Base-by-base conservation (phyloP, 1,140 invertebrate species). In the Laupala kohalensis region DNA sequence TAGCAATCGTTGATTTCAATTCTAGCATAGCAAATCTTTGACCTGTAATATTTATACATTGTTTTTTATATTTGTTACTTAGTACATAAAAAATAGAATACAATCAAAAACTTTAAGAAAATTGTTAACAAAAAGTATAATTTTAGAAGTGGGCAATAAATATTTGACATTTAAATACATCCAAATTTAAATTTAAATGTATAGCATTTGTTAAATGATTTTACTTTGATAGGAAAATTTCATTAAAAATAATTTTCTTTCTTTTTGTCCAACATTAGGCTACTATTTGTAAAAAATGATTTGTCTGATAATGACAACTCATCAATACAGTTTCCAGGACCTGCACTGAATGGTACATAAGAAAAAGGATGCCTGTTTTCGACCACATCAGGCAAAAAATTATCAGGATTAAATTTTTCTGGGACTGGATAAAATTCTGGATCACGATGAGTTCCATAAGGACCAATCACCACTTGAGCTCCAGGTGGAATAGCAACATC, bases 251-350 rank as follows among this genome's bases (percentile, higher is more conserved):
- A 2, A 53, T 53, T 53, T 13, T 53, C 9, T 4, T 53, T 9
- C 19, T 53, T 53, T n/a, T n/a, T n/a, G n/a, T n/a, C n/a, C 37
- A 53, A 9, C 37, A 19, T 0, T 13, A 9, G 37, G 37, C 1
- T 9, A 53, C 9, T 53, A 19, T 19, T 13, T 53, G 9, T 4
- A 53, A 53, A 0, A 53, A 19, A 4, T 13, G 19, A 4, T 53
- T 13, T 53, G 19, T n/a, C n/a, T n/a, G n/a, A n/a, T n/a, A 53
- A 53, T 13, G 19, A 1, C 0, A 4, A 65, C 77, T 80, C 76
- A 86, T 86, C 89, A 71, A 91, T 89, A 76, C 89, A 91, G 75
- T 90, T 89, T 74, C 84, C 81, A 28, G 81, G 82, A 15, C 88
- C 88, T 23, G 86, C 87, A 53, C 85, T 86, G 74, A 91, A 91